Base-by-base conservation (phyloP, 2,797 vertebrate species). In the Kryptopterus vitreolus region DNA sequence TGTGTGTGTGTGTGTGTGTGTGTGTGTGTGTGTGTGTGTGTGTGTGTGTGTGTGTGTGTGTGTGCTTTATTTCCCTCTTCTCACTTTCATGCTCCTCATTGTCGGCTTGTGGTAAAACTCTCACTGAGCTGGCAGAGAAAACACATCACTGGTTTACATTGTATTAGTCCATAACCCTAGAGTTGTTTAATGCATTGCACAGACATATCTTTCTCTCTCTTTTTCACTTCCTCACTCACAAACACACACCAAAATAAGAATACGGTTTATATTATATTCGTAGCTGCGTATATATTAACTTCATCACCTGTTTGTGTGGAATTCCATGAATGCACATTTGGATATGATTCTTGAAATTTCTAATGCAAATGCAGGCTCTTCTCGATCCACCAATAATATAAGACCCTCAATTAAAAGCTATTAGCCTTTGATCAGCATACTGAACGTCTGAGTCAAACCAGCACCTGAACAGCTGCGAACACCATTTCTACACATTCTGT, bases 221-320 rank as follows among this genome's bases (percentile, higher is more conserved):
- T 38, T 63, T 63, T 33, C 16, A 53, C 46, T 53, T n/a, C n/a
- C 66, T 63, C 58, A 63, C 48, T 62, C 59, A 62, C 59, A 65
- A 18, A 65, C 62, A 65, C 22, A 68, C 35, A 66, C 63, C 4
- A 66, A 24, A 66, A 79, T 26, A n/a, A 2, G 3, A 38, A 74
- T 31, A 69, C 62, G 68, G 68, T 58, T 24, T 66, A 55, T 58
- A 55, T 57, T 38, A 29, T 50, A 38, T 62, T n/a, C 57, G 35
- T 35, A 29, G 12, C 35, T 26, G 8, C 15, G 22, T 46, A 6
- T 68, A 50, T 22, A 31, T 66, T 61, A n/a, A 43, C 26, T 46
- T 18, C 9, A 6, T 31, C 50, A 31, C 8, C 9, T 50, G 24
- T 50, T 50, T 29, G 22, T 9, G 11, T 20, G n/a, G n/a, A n/a